Conservation (phyloP, 2,888 invertebrate genomes). For the Dioctria linearis region DNA sequence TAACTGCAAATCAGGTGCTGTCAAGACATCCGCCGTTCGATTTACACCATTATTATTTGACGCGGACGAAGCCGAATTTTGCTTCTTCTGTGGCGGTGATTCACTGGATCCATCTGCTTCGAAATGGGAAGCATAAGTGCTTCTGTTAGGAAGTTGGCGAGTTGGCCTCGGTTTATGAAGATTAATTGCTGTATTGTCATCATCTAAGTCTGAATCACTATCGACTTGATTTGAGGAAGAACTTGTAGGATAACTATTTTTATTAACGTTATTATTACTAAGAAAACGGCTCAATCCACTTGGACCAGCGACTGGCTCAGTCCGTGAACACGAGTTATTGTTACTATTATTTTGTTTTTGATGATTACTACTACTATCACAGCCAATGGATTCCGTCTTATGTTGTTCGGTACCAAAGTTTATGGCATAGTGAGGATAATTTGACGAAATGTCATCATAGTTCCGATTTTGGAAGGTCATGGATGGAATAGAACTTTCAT, state of each 20-base stretch:
- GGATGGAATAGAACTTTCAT: constrained; percentile 20
- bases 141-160: constrained; percentile 14
- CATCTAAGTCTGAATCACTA: constrained; percentile 58
- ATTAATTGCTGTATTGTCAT: constrained; percentile 50
- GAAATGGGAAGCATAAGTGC: constrained; percentile 23
- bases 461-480: constrained; percentile 43
- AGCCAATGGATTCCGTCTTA: constrained; percentile 34
- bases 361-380: constrained; percentile 46
- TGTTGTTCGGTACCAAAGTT: constrained; percentile 3
- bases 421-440: not conserved
- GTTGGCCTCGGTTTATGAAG: constrained; percentile 34
- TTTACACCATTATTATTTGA: constrained; percentile 3
- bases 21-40: constrained; percentile 70
- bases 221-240: constrained; percentile 27
- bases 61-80: constrained; percentile 8
- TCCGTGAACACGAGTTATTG: not conserved
- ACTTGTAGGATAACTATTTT: constrained; percentile 24
- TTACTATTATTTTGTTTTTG: not conserved
- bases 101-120: constrained; percentile 17
- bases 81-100: constrained; percentile 37
- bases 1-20: constrained; percentile 82
- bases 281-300: constrained; percentile 58
- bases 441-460: constrained; percentile 1
- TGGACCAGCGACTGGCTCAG: constrained; percentile 59
- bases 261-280: constrained; percentile 5